phyloP scores from a whole-genome alignment of 2,888 invertebrate species.

The Meiosimyza decipiens region DNA sequence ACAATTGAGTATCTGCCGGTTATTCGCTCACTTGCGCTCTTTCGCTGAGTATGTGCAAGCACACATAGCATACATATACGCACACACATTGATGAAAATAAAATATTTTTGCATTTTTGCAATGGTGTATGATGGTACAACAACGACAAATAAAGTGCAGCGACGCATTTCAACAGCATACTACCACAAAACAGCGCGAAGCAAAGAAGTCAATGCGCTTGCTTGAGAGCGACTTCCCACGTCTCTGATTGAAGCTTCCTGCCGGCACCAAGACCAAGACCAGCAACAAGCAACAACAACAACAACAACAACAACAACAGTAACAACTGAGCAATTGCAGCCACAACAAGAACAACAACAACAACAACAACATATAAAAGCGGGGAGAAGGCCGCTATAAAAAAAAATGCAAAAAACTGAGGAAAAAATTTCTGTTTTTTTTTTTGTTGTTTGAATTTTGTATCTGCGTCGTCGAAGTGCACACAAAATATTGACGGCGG shows the following conservation, averaged over 20 bases:
- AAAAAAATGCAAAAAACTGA: neutral
- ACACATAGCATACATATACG: no score
- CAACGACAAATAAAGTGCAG: constrained; percentile 19
- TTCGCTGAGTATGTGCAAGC: no score
- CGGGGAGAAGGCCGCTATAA: neutral
- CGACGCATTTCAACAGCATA: constrained; percentile 27
- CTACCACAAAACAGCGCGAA: neutral
- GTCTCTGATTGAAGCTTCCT: constrained; percentile 1
- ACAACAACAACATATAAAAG: constrained; percentile 9
- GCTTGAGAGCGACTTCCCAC: constrained; percentile 26
- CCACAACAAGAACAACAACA: constrained; percentile 4
- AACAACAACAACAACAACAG: constrained; percentile 9
- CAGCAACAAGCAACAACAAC: constrained; percentile 14
- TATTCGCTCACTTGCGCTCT: no score
- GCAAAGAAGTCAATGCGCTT: constrained; percentile 25
- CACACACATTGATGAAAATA: no score
- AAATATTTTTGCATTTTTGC: no score
- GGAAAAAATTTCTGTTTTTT: neutral
- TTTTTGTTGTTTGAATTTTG: no score
- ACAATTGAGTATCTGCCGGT: no score
- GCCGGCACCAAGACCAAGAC: neutral
- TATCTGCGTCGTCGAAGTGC: neutral
- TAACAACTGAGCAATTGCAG: neutral
- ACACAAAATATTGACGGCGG: constrained; percentile 4
- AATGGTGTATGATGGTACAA: neutral